Percentiles rank a stretch among this genome's conserved stretches.
Conservation (phyloP, 2,797 vertebrate species). For the Loriculus beryllinus region DNA sequence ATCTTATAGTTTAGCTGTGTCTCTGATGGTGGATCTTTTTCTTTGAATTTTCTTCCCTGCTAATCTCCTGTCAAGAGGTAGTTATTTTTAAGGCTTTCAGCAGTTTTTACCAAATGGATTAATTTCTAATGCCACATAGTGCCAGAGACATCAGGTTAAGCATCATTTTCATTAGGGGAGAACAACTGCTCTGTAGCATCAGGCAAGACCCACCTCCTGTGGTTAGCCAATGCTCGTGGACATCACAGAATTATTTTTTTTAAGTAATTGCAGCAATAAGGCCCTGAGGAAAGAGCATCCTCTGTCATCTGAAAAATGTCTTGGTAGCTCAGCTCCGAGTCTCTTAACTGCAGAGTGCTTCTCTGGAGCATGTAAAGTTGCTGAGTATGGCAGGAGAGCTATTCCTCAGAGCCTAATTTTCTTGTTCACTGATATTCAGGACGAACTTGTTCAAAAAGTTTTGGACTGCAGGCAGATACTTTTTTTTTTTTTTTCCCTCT, state of each 20-base stretch:
- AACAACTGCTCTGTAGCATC: neutral
- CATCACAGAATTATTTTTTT: neutral
- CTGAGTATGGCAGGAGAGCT: neutral
- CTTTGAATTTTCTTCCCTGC: neutral
- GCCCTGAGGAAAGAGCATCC: neutral
- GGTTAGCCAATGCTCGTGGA: neutral
- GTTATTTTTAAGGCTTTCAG: neutral
- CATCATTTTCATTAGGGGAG: neutral
- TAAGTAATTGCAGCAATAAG: neutral
- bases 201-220: neutral
- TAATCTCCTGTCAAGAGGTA: neutral
- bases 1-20: neutral
- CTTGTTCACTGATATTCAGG: neutral
- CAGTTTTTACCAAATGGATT: neutral
- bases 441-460: neutral
- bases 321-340: neutral
- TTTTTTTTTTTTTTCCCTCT: neutral
- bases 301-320: neutral
- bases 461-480: neutral
- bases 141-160: neutral
- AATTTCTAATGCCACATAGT: neutral
- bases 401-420: neutral
- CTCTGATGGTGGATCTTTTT: neutral
- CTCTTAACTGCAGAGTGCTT: neutral
- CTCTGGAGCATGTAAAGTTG: neutral